A percentile compares a stretch with the other conserved stretches of the same genome.
phyloP scores from a whole-genome alignment of 2,888 invertebrate genomes.

The Bellardia pandia region DNA sequence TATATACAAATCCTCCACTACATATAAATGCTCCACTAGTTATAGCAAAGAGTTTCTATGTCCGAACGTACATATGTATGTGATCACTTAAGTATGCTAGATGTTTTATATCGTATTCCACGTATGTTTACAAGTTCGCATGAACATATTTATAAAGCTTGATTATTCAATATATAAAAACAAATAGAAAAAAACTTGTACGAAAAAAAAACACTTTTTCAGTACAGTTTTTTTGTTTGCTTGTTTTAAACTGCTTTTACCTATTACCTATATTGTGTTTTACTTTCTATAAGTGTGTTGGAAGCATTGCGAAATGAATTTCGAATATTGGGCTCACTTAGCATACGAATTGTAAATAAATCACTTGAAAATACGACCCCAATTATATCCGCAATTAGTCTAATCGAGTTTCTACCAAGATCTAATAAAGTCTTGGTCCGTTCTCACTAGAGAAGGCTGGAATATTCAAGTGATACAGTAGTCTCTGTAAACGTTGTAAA shows the following conservation, averaged over 20 bases:
- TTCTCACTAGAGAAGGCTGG: too few relatives aligned
- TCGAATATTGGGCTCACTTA: neutral
- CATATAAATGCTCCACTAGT: neutral
- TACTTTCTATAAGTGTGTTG: neutral
- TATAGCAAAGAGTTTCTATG: neutral
- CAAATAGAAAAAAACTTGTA: slow-evolving; percentile 12
- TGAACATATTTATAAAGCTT: neutral
- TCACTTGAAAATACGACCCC: too few relatives aligned
- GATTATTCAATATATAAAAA: neutral
- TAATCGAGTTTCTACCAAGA: too few relatives aligned
- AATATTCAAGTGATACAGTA: too few relatives aligned
- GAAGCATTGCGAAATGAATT: neutral
- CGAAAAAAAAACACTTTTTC: slow-evolving; percentile 4
- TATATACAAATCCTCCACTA: neutral
- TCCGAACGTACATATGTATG: neutral
- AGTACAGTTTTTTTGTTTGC: neutral
- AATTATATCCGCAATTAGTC: too few relatives aligned
- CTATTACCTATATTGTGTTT: neutral
- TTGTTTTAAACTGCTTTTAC: neutral
- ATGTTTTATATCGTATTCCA: slow-evolving; percentile 15
- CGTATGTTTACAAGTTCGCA: neutral
- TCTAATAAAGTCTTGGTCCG: too few relatives aligned
- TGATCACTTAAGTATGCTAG: slow-evolving; percentile 54
- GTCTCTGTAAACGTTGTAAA: too few relatives aligned
- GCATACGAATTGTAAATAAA: too few relatives aligned